phyloP scores from a whole-genome alignment of 2,888 invertebrate genomes.

The Mongoloraphidia duomilia region DNA sequence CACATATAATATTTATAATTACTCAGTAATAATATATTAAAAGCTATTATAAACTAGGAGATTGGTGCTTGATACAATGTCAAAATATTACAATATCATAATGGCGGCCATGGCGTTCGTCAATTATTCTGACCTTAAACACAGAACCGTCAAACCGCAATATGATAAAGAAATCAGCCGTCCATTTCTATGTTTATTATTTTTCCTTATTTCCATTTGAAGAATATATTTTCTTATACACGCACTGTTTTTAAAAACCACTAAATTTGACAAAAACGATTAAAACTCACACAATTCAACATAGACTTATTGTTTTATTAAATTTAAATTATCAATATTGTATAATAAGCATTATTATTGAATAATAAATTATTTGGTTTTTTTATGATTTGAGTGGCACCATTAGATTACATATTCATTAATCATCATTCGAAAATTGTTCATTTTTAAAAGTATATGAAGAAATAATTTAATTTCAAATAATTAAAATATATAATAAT shows the following conservation, averaged over 20 bases:
- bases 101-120: too few relatives aligned
- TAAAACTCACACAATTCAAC: conserved; percentile 7
- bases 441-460: neutral
- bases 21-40: conserved; percentile 22
- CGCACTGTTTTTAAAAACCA: too few relatives aligned
- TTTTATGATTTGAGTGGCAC: conserved; percentile 32
- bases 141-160: neutral
- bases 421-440: neutral
- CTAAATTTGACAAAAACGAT: conserved; percentile 2
- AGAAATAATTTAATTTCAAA: neutral
- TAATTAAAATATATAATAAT: conserved; percentile 4
- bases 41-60: conserved; percentile 28
- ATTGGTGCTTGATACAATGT: conserved; percentile 31
- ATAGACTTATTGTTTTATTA: neutral
- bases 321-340: neutral
- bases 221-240: too few relatives aligned
- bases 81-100: neutral
- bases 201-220: too few relatives aligned
- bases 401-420: conserved; percentile 16
- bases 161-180: neutral
- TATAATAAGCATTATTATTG: conserved; percentile 8
- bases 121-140: too few relatives aligned
- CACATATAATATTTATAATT: conserved; percentile 27
- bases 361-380: conserved; percentile 35
- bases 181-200: neutral